Base-by-base conservation (phyloP, 1,140 invertebrate species). In the Drosophila leontia region DNA sequence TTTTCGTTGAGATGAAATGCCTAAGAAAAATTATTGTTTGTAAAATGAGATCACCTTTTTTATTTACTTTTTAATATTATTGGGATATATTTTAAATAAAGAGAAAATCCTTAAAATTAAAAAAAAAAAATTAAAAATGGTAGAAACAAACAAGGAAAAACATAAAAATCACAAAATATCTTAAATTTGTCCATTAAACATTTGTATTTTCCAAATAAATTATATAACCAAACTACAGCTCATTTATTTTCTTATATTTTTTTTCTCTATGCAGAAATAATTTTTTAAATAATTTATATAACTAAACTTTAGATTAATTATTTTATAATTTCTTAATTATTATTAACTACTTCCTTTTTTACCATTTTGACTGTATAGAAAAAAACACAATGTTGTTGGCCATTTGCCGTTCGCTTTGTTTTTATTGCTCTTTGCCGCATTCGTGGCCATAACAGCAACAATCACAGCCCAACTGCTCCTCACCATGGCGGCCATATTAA, bases 401-500 rank as follows among this genome's bases (percentile, higher is more conserved):
- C 74, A 76, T 76, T 65, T 82, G 63, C 63, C 74, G 60, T 82
- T 83, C 62, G 84, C 77, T 88, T 88, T 84, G 78, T 90, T 88
- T 90, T 88, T 82, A 80, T 83, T 84, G 77, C 77, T 77, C 72
- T 80, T 77, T 63, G 53, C 57, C 50, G 60, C 68, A 72, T 60
- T 80, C 69, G 78, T 79, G 77, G 77, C 56, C 35, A 48, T 70
- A 67, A 61, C 80, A 47, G 26, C 78, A 39, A 59, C 71, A 77
- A 75, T 79, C 75, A 83, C 60, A 80, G 69, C 61, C 65, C 51
- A 64, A 64, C 67, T 23, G 23, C 23, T 72, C 67, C 67, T 19
- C 35, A 26, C 59, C 75, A 77, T 61, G 85, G 85, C 85, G 85
- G 85, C 85, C 85, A 88, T 84, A 81, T 90, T 88, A 90, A 81